phyloP scores from a whole-genome alignment of 2,797 vertebrate species.

The Numenius phaeopus region DNA sequence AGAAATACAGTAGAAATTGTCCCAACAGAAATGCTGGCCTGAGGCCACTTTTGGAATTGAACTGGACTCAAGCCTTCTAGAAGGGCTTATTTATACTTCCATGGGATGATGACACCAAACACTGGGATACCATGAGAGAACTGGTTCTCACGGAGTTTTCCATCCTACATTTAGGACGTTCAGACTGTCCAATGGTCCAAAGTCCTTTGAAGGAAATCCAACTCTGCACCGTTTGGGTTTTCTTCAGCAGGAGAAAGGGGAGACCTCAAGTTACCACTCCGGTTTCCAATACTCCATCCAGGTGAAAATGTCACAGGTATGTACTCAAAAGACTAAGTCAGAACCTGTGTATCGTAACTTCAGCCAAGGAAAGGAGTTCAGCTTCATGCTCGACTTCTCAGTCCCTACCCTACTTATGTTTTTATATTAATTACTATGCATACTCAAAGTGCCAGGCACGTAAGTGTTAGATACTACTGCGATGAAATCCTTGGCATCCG shows the following conservation, averaged over 20 bases:
- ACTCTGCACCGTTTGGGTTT: conserved; percentile 22
- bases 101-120: neutral
- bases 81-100: conserved; percentile 26
- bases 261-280: neutral
- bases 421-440: neutral
- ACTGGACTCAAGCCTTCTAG: neutral
- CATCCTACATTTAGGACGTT: neutral
- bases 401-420: neutral
- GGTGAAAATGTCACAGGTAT: neutral
- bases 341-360: neutral
- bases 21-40: neutral
- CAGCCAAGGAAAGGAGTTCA: neutral
- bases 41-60: neutral
- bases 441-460: neutral
- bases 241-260: neutral
- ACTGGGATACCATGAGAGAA: neutral
- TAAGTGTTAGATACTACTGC: neutral
- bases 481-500: neutral
- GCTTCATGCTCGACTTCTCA: neutral
- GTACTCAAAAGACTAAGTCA: neutral
- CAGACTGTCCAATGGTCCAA: neutral
- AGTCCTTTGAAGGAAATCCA: neutral
- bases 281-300: neutral
- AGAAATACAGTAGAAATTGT: neutral
- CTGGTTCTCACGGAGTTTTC: conserved; percentile 45